phyloP scores from a whole-genome alignment of 2,888 invertebrate species.

The Microplitis deprimator region DNA sequence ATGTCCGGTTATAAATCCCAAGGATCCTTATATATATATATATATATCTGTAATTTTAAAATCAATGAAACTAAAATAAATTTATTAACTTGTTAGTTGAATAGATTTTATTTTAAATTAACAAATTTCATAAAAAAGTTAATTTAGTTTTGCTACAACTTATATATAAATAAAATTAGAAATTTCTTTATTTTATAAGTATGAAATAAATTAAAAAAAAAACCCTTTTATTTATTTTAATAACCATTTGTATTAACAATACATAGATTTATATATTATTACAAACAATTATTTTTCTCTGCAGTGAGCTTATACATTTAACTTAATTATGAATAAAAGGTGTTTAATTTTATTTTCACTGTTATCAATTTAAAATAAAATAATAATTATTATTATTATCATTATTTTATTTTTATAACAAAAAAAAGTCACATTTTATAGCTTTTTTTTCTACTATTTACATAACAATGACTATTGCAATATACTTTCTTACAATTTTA shows the following conservation, averaged over 20 bases:
- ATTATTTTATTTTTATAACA: background rate
- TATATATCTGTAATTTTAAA: background rate
- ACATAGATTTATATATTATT: too few relatives aligned
- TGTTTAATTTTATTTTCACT: too few relatives aligned
- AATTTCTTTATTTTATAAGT: conserved; percentile 17
- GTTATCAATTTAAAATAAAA: too few relatives aligned
- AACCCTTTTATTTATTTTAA: too few relatives aligned
- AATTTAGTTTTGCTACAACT: conserved; percentile 19
- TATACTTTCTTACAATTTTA: background rate
- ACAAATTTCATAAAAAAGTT: conserved; percentile 17
- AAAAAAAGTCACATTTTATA: background rate
- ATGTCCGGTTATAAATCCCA: conserved; percentile 25
- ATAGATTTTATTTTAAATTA: background rate
- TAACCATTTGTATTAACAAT: too few relatives aligned
- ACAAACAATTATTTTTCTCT: too few relatives aligned
- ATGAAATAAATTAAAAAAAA: too few relatives aligned
- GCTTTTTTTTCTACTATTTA: background rate
- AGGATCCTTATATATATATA: background rate
- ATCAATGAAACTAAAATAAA: too few relatives aligned
- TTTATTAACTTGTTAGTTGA: background rate
- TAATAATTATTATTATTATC: too few relatives aligned
- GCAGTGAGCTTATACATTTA: too few relatives aligned
- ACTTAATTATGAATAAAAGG: too few relatives aligned
- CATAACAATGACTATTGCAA: background rate
- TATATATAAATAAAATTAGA: conserved; percentile 51